phyloP scores from a whole-genome alignment of 2,113 vertebrate species.

The Cynoglossus semilaevis region DNA sequence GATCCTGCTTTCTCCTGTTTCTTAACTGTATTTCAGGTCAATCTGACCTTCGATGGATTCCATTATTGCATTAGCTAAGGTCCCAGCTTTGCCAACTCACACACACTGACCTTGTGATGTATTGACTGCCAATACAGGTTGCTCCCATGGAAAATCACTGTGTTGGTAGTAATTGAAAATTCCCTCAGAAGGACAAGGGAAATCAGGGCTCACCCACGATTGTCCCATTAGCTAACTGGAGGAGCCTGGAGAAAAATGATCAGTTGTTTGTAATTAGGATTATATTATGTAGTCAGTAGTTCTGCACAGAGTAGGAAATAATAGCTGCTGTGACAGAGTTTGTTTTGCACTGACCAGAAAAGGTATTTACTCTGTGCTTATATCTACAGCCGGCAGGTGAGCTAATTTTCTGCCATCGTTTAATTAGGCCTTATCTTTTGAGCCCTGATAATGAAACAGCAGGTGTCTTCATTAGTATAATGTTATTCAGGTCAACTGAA shows the following conservation, averaged over 20 bases:
- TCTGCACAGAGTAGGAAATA: too few relatives aligned
- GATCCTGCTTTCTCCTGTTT: constrained; percentile 7
- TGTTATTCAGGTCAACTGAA: not conserved
- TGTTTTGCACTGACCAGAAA: constrained; percentile 13
- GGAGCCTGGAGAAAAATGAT: too few relatives aligned
- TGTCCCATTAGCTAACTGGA: too few relatives aligned
- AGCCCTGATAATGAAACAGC: constrained; percentile 19
- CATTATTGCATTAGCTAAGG: constrained; percentile 13
- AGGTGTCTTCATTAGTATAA: constrained; percentile 16
- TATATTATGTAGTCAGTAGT: too few relatives aligned
- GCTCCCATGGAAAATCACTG: not conserved
- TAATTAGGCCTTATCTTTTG: constrained; percentile 9
- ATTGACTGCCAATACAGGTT: constrained; percentile 8
- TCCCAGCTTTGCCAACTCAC: constrained; percentile 17
- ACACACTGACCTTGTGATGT: not conserved
- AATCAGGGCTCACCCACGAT: too few relatives aligned
- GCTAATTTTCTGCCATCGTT: not conserved
- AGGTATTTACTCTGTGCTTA: constrained; percentile 20
- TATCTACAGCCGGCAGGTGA: not conserved
- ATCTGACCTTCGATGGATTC: not conserved
- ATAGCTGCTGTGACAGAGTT: too few relatives aligned
- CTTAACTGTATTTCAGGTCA: not conserved
- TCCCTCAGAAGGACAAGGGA: too few relatives aligned
- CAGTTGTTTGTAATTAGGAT: too few relatives aligned
- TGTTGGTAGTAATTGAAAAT: too few relatives aligned